phyloP scores from a whole-genome alignment of 2,113 vertebrate species.

The Glaucomys volans region DNA sequence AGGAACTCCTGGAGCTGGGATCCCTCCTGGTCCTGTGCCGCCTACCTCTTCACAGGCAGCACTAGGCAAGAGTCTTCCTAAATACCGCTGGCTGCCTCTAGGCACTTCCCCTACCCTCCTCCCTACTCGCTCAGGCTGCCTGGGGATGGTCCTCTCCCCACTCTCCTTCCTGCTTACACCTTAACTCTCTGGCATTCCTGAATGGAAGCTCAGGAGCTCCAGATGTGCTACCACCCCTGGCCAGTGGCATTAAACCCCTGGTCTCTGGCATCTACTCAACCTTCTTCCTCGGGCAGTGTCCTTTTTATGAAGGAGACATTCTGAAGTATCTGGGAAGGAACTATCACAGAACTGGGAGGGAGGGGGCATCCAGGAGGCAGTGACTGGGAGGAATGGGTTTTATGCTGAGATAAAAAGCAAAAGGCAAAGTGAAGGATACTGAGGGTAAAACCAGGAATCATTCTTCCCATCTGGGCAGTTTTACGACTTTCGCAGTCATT shows the following conservation, averaged over 20 bases:
- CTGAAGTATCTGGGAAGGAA: background rate
- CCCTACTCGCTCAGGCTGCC: background rate
- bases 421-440: background rate
- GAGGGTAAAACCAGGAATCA: background rate
- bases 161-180: background rate
- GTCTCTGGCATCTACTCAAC: background rate
- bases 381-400: background rate
- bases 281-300: background rate
- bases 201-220: background rate
- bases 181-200: background rate
- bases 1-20: background rate
- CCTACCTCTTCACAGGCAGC: background rate
- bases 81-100: background rate
- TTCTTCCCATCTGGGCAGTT: background rate
- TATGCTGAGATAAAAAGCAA: background rate
- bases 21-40: background rate
- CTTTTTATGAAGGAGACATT: background rate
- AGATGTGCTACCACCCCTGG: background rate
- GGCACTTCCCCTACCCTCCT: background rate
- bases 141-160: background rate
- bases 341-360: background rate
- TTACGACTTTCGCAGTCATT: background rate
- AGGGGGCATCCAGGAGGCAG: background rate
- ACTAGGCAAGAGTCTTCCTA: background rate
- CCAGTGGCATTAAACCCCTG: background rate